phyloP scores from a whole-genome alignment of 2,888 invertebrate species.

The Nasonovia ribisnigri region DNA sequence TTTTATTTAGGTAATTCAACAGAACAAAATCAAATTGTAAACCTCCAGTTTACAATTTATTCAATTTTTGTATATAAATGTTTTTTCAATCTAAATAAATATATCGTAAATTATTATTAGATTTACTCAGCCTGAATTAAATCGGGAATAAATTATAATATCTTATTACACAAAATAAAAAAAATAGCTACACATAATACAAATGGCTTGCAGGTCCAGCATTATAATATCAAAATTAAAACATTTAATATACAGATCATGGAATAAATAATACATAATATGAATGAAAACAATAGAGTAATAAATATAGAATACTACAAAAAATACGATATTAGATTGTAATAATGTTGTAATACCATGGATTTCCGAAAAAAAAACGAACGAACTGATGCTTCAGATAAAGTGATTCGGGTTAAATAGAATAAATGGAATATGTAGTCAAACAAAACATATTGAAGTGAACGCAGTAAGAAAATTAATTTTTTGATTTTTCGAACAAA shows the following conservation, averaged over 20 bases:
- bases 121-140: neutral
- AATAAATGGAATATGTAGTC: neutral
- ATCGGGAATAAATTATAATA: neutral
- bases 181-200: neutral
- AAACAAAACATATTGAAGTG: neutral
- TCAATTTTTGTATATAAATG: neutral
- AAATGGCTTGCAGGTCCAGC: neutral
- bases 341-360: neutral
- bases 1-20: neutral
- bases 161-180: neutral
- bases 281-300: slow-evolving; percentile 24
- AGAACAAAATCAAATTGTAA: neutral
- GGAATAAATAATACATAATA: neutral
- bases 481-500: neutral
- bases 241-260: neutral
- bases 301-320: slow-evolving; percentile 36
- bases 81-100: neutral
- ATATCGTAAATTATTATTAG: neutral
- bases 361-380: neutral
- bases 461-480: neutral
- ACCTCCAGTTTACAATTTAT: neutral
- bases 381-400: neutral
- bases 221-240: slow-evolving; percentile 24
- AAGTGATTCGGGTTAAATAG: neutral
- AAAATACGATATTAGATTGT: neutral